A percentile compares a stretch with the other conserved stretches of the same genome.
phyloP scores from a whole-genome alignment of 2,888 invertebrate genomes.

The Pheosia tremula region DNA sequence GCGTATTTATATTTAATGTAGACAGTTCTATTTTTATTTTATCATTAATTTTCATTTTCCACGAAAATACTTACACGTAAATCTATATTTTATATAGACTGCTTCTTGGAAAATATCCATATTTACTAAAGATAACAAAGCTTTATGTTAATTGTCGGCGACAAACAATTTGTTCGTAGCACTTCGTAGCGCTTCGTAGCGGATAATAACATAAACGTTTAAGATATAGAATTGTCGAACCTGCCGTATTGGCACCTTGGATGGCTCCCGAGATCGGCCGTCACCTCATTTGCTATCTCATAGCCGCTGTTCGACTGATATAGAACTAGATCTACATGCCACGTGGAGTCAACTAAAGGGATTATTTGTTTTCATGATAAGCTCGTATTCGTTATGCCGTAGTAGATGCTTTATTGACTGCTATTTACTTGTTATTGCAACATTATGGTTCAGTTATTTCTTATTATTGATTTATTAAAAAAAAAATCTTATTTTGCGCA shows the following conservation, averaged over 20 bases:
- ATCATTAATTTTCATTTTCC: too few species aligned
- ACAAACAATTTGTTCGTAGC: constrained; percentile 34
- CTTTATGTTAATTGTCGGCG: not conserved
- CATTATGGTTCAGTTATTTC: not conserved
- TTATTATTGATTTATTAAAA: too few species aligned
- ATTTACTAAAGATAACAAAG: not conserved
- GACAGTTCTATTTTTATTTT: too few species aligned
- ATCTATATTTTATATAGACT: too few species aligned
- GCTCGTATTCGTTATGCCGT: not conserved
- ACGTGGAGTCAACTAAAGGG: constrained; percentile 41
- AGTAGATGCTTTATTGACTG: not conserved
- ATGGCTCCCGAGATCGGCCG: constrained; percentile 61
- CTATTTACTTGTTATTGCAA: not conserved
- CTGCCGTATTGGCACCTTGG: constrained; percentile 53
- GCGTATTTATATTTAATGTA: constrained; percentile 2
- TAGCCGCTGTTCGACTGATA: constrained; percentile 56
- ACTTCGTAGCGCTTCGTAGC: constrained; percentile 61
- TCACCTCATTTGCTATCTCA: constrained; percentile 64
- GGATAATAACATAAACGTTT: constrained; percentile 57
- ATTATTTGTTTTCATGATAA: not conserved
- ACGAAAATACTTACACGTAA: too few species aligned
- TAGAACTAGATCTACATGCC: constrained; percentile 63
- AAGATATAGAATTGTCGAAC: constrained; percentile 57
- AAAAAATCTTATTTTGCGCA: too few species aligned
- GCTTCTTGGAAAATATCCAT: too few species aligned